Base-by-base conservation (phyloP, 2,888 invertebrate species). In the Lycophotia porphyrea region DNA sequence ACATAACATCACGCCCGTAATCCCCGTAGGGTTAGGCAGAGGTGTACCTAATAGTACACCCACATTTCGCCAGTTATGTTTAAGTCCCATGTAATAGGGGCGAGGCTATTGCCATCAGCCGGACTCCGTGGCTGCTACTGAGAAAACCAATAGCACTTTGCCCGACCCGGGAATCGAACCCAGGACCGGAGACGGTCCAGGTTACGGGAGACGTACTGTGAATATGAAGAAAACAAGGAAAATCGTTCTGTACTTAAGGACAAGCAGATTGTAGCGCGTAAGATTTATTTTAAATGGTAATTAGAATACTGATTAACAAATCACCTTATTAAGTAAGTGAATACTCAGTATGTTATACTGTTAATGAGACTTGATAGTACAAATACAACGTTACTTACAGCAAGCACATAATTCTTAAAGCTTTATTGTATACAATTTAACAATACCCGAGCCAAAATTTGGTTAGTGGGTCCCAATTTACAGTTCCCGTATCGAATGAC, bases 401-500 rank as follows among this genome's bases (percentile, higher is more conserved):
- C 34, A 68, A 47, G 42, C 36, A 64, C 15, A 72, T 60, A n/a
- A 55, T 58, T 80, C 58, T 63, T 42, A 7, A 21, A 65, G 77
- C 42, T 68, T 76, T 47, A 55, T 61, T 61, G 42, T 31, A 61
- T 36, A 64, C 64, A 64, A 70, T 81, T 81, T 44, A 64, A 61
- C 42, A 70, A 67, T 36, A 55, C 31, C 21, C 76, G 13, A 58
- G 13, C 47, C 68, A 36, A 63, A 73, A 85, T 80, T 84, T 39
- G 74, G 74, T 39, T 49, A 76, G 42, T 72, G 61, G 67, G 49
- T 68, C 71, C 63, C 64, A 77, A 78, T 77, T 76, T 77, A 75
- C 64, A 77, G 75, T 75, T 76, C 44, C 66, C 71, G 73, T 74
- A 60, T 60, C 69, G 55, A 69, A 66, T 76, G 58, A 65, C 74